Conservation (phyloP, 2,888 invertebrate genomes). For the Prosopocoilus inquinatus region DNA sequence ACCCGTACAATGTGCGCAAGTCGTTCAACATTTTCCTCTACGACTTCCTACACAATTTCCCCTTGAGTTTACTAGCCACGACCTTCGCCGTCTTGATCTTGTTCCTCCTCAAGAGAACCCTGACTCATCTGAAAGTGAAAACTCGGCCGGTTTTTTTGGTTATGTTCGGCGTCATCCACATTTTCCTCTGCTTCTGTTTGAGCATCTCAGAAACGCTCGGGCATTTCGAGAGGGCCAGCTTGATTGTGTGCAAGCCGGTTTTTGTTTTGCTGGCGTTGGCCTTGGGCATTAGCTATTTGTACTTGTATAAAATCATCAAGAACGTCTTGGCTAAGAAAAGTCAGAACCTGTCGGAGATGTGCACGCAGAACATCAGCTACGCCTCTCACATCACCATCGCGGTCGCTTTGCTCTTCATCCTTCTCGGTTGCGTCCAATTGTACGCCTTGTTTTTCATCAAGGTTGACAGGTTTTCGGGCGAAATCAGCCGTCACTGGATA, state of each 20-base stretch:
- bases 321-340: conserved; percentile 72
- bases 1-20: conserved; percentile 85
- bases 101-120: conserved; percentile 78
- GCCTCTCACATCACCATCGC: conserved; percentile 89
- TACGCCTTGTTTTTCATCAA: conserved; percentile 73
- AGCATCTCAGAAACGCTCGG: conserved; percentile 69
- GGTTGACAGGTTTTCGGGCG: conserved; percentile 52
- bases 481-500: conserved; percentile 77
- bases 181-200: conserved; percentile 76
- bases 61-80: conserved; percentile 84
- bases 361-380: conserved; percentile 74
- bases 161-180: conserved; percentile 74
- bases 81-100: conserved; percentile 85
- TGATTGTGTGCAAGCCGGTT: conserved; percentile 79
- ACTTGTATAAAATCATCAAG: conserved; percentile 76
- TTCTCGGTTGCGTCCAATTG: conserved; percentile 80
- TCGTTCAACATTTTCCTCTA: conserved; percentile 77
- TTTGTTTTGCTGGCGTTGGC: conserved; percentile 83
- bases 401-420: conserved; percentile 78
- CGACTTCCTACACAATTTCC: conserved; percentile 79
- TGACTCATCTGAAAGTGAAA: conserved; percentile 66
- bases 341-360: conserved; percentile 76
- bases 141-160: conserved; percentile 73
- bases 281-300: conserved; percentile 81
- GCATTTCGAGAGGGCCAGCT: conserved; percentile 47